Evolutionary conservation across 2,113 vertebrate genomes (phyloP).

Genomic region (Oreochromis spilurus): DNA sequence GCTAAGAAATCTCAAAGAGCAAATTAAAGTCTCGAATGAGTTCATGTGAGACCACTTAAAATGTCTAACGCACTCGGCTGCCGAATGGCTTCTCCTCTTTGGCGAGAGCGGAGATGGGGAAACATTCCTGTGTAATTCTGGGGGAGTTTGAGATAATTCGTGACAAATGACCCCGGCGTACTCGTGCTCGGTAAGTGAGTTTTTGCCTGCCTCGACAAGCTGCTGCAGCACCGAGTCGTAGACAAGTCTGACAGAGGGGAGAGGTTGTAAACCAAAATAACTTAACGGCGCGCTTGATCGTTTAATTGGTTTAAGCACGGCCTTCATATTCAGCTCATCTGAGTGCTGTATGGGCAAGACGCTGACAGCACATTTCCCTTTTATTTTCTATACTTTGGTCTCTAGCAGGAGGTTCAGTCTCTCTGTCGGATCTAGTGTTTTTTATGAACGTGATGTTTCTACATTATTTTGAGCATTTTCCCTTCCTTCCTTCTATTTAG

Average conservation of each 20-base stretch:
- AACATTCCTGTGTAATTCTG: constrained; percentile 44
- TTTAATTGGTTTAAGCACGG: constrained; percentile 20
- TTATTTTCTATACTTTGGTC: not conserved
- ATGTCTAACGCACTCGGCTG: not conserved
- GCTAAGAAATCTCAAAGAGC: not conserved
- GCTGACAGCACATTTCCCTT: not conserved
- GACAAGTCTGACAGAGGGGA: not conserved
- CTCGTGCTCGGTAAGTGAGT: not conserved
- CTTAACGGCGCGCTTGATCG: not conserved
- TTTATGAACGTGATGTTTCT: not conserved
- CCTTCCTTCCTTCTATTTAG: not conserved
- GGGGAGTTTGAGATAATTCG: constrained; percentile 31
- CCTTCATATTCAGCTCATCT: not conserved
- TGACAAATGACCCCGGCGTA: constrained; percentile 36
- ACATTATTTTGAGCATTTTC: not conserved
- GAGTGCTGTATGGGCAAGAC: not conserved
- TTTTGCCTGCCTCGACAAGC: constrained; percentile 48
- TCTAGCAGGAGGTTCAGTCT: not conserved
- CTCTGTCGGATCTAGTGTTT: not conserved
- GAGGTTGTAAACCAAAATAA: not conserved
- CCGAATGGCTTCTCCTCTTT: not conserved
- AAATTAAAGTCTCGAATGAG: not conserved
- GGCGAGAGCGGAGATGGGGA: not conserved
- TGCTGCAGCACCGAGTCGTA: not conserved
- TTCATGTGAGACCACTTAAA: constrained; percentile 2